Conservation (phyloP, 2,797 vertebrate species). For the Rhinogobio ventralis region DNA sequence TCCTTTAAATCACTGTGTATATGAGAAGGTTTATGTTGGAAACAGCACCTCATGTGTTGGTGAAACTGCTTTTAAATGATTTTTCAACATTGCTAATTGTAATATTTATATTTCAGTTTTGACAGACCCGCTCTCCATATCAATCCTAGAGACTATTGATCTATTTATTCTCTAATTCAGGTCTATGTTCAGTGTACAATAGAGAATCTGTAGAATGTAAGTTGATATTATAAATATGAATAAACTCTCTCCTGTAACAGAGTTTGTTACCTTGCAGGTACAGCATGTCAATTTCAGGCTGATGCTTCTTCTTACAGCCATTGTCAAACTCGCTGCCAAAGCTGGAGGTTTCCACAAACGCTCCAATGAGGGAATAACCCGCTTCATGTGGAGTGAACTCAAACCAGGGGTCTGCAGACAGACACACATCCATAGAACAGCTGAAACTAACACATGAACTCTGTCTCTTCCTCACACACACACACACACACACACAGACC, state of each 20-base stretch:
- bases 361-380: slow-evolving; percentile 44
- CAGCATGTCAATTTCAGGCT: slow-evolving; percentile 39
- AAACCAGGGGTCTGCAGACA: slow-evolving; percentile 21
- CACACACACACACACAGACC: slow-evolving; percentile 3
- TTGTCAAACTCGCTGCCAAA: slow-evolving; percentile 31
- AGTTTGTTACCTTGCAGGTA: slow-evolving; percentile 39
- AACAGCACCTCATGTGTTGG: too few species aligned
- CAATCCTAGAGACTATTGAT: too few species aligned
- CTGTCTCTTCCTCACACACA: neutral
- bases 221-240: neutral
- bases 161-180: neutral
- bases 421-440: neutral
- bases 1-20: too few species aligned
- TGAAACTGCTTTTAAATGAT: neutral
- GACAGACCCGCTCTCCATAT: neutral
- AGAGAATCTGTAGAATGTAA: neutral
- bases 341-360: slow-evolving; percentile 15
- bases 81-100: neutral
- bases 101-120: neutral
- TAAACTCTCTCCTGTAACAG: neutral
- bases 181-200: neutral
- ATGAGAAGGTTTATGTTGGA: too few species aligned
- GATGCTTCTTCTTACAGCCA: neutral
- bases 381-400: slow-evolving; percentile 44
- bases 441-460: neutral